Base-by-base conservation (phyloP, 2,113 vertebrate genomes). In the Isurus oxyrinchus region DNA sequence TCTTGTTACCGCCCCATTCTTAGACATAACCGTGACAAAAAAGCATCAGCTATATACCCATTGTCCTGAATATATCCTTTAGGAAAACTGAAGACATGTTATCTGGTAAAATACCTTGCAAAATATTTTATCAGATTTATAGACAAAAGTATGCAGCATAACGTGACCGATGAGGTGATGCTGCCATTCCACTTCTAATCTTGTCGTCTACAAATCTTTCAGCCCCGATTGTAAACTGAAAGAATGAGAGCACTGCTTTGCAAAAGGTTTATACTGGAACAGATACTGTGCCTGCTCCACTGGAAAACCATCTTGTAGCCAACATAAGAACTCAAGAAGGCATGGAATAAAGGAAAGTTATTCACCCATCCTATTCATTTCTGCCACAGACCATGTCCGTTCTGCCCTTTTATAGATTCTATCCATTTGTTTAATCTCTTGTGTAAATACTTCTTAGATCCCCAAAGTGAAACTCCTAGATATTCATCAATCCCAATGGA, bases 211-310 rank as follows among this genome's bases (percentile, higher is more conserved):
- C 87, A 88, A 31, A 88, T 25, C 49, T 53, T 88, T 88, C 55
- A 88, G 57, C 87, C 27, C 27, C 11, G 87, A 88, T 88, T 0
- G 53, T 88, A 88, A 88, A 55, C 53, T 88, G 49, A 57, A 59
- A 90, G 5, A 7, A 57, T 55, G 55, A 90, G 27, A 90, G 31
- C 57, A 31, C 53, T 31, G 87, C 87, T 90, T 90, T 90, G 87
- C 87, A 90, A 31, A 57, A 90, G 21, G 53, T 59, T 90, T 57
- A 59, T 35, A 57, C 87, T 59, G 13, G 87, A 35, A 16, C 53
- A 90, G 87, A 90, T 88, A 88, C 23, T 57, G 86, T 88, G 55
- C 35, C 27, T 90, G 87, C 87, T 90, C 87, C 87, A 90, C 10
- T 57, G 87, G 27, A 90, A 90, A 90, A 27, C 57, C 87, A 57